Percentiles rank a stretch among this genome's conserved stretches.
Evolutionary conservation across 1,140 invertebrate genomes (phyloP).

Genomic region (Zaprionus lachaisei): DNA sequence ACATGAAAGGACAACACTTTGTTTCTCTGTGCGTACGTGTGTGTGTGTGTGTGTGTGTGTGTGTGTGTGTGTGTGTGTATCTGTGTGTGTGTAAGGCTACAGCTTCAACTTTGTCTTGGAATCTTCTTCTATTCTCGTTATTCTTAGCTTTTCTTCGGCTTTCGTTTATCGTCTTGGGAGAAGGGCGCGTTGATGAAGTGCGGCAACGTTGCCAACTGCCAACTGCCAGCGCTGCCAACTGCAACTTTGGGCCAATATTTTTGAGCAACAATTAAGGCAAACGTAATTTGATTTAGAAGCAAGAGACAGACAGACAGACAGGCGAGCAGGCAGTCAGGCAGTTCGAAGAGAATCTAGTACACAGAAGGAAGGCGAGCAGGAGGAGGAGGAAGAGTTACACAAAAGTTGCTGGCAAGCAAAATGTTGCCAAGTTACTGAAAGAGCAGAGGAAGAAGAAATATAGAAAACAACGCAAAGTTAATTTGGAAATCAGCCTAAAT

Average conservation of each 20-base stretch:
- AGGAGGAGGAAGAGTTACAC: neutral
- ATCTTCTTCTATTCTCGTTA: constrained; percentile 3
- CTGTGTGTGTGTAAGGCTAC: neutral
- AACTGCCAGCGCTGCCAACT: constrained; percentile 22
- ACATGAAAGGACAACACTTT: constrained; percentile 49
- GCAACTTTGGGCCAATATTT: constrained; percentile 35
- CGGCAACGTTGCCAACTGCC: constrained; percentile 41
- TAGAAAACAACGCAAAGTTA: neutral
- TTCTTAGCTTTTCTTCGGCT: neutral
- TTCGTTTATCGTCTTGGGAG: constrained; percentile 34
- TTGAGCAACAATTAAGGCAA: constrained; percentile 40
- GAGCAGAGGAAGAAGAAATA: neutral
- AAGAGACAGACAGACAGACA: neutral
- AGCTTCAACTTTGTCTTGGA: constrained; percentile 27
- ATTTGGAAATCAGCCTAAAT: neutral
- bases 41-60: no score
- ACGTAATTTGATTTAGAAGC: constrained; percentile 39
- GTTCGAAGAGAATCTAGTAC: neutral
- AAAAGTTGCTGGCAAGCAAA: constrained; percentile 8
- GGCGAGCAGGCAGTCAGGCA: neutral
- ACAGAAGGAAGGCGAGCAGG: neutral
- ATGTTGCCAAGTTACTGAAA: neutral
- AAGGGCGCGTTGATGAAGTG: constrained; percentile 43
- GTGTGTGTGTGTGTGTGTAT: neutral
- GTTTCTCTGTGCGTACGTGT: neutral